Evolutionary conservation across 2,888 invertebrate genomes (phyloP).

Genomic region (Drosophila peninsularis): DNA sequence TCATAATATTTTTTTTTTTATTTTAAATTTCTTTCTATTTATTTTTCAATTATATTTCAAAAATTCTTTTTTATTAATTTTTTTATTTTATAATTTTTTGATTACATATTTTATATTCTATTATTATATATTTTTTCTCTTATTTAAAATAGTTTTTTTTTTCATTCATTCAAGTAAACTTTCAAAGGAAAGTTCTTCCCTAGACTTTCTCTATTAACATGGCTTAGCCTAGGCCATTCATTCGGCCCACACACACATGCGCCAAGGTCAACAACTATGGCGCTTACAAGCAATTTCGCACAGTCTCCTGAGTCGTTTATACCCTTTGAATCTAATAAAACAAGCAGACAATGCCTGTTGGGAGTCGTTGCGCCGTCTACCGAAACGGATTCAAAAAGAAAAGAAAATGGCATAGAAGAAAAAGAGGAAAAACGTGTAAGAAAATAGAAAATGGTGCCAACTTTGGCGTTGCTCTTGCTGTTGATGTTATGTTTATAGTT

Average conservation of each 20-base stretch:
- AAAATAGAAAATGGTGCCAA: constrained; percentile 40
- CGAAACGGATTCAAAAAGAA: constrained; percentile 18
- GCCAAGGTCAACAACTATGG: not conserved
- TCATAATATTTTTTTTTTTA: too few species aligned
- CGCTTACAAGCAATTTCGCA: not conserved
- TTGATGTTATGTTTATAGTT: constrained; percentile 29
- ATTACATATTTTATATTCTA: not conserved
- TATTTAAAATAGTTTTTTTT: not conserved
- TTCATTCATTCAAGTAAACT: not conserved
- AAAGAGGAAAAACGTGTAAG: not conserved
- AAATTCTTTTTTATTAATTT: too few species aligned
- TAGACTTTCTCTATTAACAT: not conserved
- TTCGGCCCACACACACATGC: not conserved
- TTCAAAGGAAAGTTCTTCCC: too few species aligned
- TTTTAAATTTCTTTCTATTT: not conserved
- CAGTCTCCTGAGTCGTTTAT: constrained; percentile 14
- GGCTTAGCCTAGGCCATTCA: not conserved
- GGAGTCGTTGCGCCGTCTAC: constrained; percentile 23
- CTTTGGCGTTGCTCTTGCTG: constrained; percentile 21
- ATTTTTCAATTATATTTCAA: too few species aligned
- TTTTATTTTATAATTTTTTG: not conserved
- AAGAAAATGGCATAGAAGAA: constrained; percentile 2
- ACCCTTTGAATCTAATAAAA: constrained; percentile 9
- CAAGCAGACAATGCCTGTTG: constrained; percentile 23
- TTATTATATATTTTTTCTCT: not conserved